Conservation (phyloP, 1,140 invertebrate species). For the Ptiloglossa arizonensis region DNA sequence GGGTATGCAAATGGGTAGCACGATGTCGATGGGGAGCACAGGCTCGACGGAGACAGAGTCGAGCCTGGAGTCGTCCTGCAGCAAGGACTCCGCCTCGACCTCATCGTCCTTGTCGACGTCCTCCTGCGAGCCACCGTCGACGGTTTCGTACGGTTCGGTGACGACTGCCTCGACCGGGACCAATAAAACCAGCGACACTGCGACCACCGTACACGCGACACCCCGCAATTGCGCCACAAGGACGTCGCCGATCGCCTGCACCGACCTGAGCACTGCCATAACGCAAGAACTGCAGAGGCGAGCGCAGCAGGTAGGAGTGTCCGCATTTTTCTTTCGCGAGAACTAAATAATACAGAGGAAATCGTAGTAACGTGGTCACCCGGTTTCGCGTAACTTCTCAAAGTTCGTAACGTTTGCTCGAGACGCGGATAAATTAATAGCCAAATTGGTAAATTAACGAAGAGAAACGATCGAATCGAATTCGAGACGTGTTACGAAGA, state of each 20-base stretch:
- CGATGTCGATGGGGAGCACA: constrained; percentile 80
- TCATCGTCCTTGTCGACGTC: constrained; percentile 79
- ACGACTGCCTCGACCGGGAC: constrained; percentile 47
- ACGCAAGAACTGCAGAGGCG: constrained; percentile 85
- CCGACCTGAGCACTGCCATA: constrained; percentile 83
- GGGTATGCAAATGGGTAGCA: constrained; percentile 80
- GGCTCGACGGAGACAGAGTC: constrained; percentile 81
- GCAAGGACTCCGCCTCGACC: constrained; percentile 79
- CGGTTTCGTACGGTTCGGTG: constrained; percentile 66
- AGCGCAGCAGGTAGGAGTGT: constrained; percentile 81
- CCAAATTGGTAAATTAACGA: too few species aligned
- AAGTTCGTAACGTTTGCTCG: too few species aligned
- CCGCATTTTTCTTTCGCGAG: neutral
- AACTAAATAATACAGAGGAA: neutral
- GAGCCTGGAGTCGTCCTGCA: constrained; percentile 78
- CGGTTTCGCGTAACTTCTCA: too few species aligned
- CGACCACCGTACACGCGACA: constrained; percentile 43
- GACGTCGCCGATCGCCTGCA: constrained; percentile 63
- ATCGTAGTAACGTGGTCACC: too few species aligned
- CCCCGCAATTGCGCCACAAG: constrained; percentile 41
- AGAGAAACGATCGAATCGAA: too few species aligned
- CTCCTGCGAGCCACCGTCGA: constrained; percentile 75
- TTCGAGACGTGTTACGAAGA: too few species aligned
- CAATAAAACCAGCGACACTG: constrained; percentile 53
- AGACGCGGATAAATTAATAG: too few species aligned